Evolutionary conservation across 2,888 invertebrate genomes (phyloP).

Genomic region (Aleiodes testaceus): DNA sequence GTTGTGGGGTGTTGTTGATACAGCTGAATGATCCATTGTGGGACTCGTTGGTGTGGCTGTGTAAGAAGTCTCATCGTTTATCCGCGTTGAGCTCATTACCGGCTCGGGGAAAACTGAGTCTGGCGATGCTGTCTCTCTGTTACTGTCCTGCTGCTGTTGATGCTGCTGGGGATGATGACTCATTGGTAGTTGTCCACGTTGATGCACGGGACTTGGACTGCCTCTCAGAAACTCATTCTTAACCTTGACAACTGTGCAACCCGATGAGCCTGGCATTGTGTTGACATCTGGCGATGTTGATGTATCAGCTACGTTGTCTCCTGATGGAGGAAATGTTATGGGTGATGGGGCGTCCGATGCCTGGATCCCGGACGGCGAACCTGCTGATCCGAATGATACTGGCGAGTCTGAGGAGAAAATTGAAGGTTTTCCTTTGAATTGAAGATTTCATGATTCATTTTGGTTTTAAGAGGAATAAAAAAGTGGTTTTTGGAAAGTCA

Average conservation of each 20-base stretch:
- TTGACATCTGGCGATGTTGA: slow-evolving; percentile 93
- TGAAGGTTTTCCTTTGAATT: slow-evolving; percentile 37
- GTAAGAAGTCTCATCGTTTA: slow-evolving; percentile 60
- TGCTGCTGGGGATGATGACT: slow-evolving; percentile 56
- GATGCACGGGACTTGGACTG: slow-evolving; percentile 77
- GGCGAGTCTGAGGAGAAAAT: slow-evolving; percentile 69
- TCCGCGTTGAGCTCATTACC: slow-evolving; percentile 62
- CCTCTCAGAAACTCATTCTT: slow-evolving; percentile 73
- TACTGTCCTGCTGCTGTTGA: slow-evolving; percentile 49
- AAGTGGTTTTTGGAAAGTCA: too few relatives aligned
- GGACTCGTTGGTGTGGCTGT: slow-evolving; percentile 72
- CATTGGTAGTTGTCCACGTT: slow-evolving; percentile 59
- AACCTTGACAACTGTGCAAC: slow-evolving; percentile 71
- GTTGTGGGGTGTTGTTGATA: slow-evolving; percentile 68
- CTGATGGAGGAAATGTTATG: slow-evolving; percentile 75
- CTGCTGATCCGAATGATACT: slow-evolving; percentile 72
- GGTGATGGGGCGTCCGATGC: slow-evolving; percentile 71
- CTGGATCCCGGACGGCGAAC: slow-evolving; percentile 70
- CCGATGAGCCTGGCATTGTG: slow-evolving; percentile 85
- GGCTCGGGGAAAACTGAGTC: slow-evolving; percentile 78
- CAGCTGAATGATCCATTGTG: slow-evolving; percentile 69
- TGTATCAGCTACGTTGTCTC: slow-evolving; percentile 94
- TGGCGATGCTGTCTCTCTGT: slow-evolving; percentile 71
- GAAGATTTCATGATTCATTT: background rate
- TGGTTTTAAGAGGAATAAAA: too few relatives aligned